phyloP scores from a whole-genome alignment of 1,140 invertebrate species.

The Bombus cullumanus region DNA sequence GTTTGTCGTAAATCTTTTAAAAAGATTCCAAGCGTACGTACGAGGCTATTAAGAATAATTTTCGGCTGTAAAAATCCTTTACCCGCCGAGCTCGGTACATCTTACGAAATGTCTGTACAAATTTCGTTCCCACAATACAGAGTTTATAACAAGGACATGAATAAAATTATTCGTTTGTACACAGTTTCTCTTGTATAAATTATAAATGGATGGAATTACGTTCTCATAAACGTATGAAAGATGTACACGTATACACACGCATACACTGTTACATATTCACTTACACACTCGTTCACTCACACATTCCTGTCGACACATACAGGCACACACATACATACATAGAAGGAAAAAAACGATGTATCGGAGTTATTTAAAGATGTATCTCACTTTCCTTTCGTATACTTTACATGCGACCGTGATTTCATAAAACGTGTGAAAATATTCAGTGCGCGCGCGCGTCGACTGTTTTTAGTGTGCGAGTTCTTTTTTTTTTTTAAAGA shows the following conservation, averaged over 20 bases:
- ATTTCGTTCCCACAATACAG: constrained; percentile 54
- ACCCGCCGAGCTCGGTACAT: constrained; percentile 8
- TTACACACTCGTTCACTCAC: neutral
- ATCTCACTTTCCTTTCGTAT: constrained; percentile 24
- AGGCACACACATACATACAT: neutral
- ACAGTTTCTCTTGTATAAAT: constrained; percentile 56
- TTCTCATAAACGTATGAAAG: constrained; percentile 37
- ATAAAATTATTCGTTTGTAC: constrained; percentile 55
- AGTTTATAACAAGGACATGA: constrained; percentile 55
- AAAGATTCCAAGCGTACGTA: neutral
- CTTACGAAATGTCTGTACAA: constrained; percentile 47
- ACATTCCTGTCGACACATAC: neutral
- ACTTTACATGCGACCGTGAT: constrained; percentile 42
- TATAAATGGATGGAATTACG: constrained; percentile 41
- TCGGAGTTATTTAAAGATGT: constrained; percentile 41
- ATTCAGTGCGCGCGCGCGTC: neutral
- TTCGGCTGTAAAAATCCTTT: constrained; percentile 33
- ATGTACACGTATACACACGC: neutral
- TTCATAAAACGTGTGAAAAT: constrained; percentile 45
- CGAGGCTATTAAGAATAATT: constrained; percentile 27
- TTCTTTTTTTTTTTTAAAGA: neutral
- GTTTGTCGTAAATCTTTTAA: neutral
- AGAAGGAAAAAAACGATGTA: neutral
- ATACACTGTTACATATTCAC: neutral
- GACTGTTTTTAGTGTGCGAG: constrained; percentile 21